These are phyloP conservation scores for Anabas testudineus DNA, from an alignment of 2,797 vertebrate genomes.

Conservation along the genomic window DNA sequence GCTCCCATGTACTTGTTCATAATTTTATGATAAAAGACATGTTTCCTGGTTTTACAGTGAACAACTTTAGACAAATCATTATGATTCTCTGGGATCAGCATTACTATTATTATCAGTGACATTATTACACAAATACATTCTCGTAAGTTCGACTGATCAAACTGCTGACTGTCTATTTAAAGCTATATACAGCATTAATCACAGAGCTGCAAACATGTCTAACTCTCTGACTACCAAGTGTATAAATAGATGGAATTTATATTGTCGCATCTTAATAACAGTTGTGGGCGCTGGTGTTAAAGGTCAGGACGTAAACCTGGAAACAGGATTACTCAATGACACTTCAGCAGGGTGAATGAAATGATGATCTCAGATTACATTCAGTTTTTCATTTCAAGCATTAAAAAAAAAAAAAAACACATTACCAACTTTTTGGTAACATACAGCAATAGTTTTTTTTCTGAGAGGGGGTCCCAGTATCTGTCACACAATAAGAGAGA, in stretches of 20 bases:
- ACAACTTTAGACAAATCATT: constrained; percentile 18
- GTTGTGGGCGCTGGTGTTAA: constrained; percentile 1
- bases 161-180: constrained; percentile 39
- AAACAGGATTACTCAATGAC: background rate
- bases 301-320: background rate
- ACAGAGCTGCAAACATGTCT: constrained; percentile 27
- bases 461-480: background rate
- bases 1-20: constrained; percentile 15
- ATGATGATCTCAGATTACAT: background rate
- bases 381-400: constrained; percentile 10
- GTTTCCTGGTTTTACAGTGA: constrained; percentile 15
- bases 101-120: constrained; percentile 9
- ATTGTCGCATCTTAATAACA: no score
- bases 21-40: background rate
- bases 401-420: no score
- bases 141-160: constrained; percentile 29
- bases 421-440: constrained; percentile 26
- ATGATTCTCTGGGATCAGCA: constrained; percentile 27
- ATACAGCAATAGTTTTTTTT: background rate
- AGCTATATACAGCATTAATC: constrained; percentile 67
- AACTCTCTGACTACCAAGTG: constrained; percentile 16
- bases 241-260: background rate
- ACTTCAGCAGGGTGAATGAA: background rate
- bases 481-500: constrained; percentile 2
- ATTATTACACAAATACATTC: constrained; percentile 51